These are phyloP conservation scores for Hirtodrosophila trivittata DNA, from an alignment of 2,888 invertebrate species.

Conservation along the genomic window DNA sequence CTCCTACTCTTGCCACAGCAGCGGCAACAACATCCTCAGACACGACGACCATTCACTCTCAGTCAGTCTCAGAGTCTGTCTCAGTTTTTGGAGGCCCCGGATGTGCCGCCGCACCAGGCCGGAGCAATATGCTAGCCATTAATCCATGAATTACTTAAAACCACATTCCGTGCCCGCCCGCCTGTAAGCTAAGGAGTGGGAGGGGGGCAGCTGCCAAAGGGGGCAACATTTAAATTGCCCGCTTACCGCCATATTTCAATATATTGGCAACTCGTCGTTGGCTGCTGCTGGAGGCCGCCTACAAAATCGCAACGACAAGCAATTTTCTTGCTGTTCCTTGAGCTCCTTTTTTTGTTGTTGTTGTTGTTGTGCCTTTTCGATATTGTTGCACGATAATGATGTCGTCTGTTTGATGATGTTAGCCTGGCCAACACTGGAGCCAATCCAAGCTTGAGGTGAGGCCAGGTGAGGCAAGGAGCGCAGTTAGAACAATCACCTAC, in stretches of 20 bases:
- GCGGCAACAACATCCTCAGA: slow-evolving; percentile 44
- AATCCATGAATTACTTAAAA: slow-evolving; percentile 79
- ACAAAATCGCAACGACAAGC: slow-evolving; percentile 70
- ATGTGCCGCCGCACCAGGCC: background rate
- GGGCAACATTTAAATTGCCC: slow-evolving; percentile 76
- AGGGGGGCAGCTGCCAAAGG: slow-evolving; percentile 6
- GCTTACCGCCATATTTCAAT: slow-evolving; percentile 81
- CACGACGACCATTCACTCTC: slow-evolving; percentile 75
- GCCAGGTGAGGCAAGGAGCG: slow-evolving; percentile 28
- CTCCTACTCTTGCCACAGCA: slow-evolving; percentile 76
- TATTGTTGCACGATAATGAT: slow-evolving; percentile 80
- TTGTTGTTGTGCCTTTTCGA: slow-evolving; percentile 44
- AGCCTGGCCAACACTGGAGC: slow-evolving; percentile 42
- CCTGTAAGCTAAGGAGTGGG: slow-evolving; percentile 15
- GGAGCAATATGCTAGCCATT: slow-evolving; percentile 77
- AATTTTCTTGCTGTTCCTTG: slow-evolving; percentile 59
- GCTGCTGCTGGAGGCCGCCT: slow-evolving; percentile 58
- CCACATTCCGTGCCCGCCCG: slow-evolving; percentile 69
- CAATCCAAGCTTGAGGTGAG: slow-evolving; percentile 16
- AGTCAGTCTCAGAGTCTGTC: slow-evolving; percentile 33
- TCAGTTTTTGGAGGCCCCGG: too few relatives aligned
- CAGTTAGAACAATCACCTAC: slow-evolving; percentile 71
- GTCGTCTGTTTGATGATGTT: slow-evolving; percentile 79
- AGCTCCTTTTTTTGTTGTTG: slow-evolving; percentile 20
- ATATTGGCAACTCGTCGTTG: slow-evolving; percentile 56